Evolutionary conservation across 2,113 vertebrate genomes (phyloP).

Genomic region (Channa maculata): DNA sequence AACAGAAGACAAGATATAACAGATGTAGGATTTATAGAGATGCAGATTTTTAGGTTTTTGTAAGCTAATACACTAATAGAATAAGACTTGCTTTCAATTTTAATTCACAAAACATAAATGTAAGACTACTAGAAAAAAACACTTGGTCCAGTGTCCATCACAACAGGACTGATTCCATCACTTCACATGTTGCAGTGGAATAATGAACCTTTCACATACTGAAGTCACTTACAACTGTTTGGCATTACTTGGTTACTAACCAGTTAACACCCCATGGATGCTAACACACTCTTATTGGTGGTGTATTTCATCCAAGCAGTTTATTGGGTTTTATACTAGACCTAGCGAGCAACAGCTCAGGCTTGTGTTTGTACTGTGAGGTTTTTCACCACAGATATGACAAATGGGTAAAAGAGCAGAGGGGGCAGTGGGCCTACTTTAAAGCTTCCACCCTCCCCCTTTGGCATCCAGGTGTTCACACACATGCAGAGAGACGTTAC

Average conservation of each 20-base stretch:
- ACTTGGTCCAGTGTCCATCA: neutral
- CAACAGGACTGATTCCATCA: neutral
- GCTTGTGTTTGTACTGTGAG: neutral
- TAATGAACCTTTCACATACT: neutral
- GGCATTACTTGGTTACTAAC: neutral
- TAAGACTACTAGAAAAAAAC: too few species aligned
- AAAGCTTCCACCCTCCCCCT: neutral
- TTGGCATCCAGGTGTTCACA: neutral
- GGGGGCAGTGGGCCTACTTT: neutral
- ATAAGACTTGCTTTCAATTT: too few species aligned
- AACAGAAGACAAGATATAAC: too few species aligned
- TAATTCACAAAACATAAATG: too few species aligned
- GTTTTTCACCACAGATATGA: constrained; percentile 12
- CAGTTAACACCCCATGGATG: neutral
- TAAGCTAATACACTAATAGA: too few species aligned
- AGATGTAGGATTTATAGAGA: too few species aligned
- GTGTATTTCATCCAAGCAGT: constrained; percentile 1
- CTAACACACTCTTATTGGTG: constrained; percentile 14
- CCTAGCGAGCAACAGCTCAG: constrained; percentile 14
- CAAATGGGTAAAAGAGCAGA: constrained; percentile 13
- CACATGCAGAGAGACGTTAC: neutral
- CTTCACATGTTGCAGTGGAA: neutral
- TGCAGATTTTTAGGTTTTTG: too few species aligned
- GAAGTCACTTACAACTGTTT: neutral
- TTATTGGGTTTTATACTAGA: neutral